A percentile compares a stretch with the other conserved stretches of the same genome.
Conservation (phyloP, 2,113 vertebrate genomes). For the Sprattus sprattus region DNA sequence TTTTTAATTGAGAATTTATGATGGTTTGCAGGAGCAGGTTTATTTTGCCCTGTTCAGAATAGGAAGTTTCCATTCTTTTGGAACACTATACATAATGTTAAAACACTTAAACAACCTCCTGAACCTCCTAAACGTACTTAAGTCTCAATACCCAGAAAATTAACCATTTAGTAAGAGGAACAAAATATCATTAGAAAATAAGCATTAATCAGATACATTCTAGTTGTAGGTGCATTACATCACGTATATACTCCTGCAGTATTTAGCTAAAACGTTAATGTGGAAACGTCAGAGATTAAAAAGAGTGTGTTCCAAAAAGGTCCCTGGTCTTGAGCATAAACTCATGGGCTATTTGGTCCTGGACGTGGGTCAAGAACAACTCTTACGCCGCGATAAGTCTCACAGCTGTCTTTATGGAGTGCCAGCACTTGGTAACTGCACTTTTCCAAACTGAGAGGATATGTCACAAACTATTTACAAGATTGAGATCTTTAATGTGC, state of each 20-base stretch:
- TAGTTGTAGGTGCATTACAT: not conserved
- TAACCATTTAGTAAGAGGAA: not conserved
- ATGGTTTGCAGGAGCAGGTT: not conserved
- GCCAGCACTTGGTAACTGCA: conserved; percentile 46
- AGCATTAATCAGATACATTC: not conserved
- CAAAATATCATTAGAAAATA: not conserved
- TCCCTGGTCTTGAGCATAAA: conserved; percentile 51
- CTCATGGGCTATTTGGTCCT: conserved; percentile 52
- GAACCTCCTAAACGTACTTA: too few species aligned
- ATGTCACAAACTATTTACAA: conserved; percentile 37
- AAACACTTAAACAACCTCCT: not conserved
- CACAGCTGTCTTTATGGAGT: conserved; percentile 56
- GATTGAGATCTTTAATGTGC: conserved; percentile 35
- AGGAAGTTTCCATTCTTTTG: not conserved
- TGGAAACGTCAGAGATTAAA: not conserved
- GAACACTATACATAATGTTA: not conserved
- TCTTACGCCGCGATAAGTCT: conserved; percentile 50
- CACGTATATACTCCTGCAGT: not conserved
- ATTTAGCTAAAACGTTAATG: not conserved
- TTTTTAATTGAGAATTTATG: not conserved
- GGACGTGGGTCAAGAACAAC: conserved; percentile 61
- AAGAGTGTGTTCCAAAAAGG: conserved; percentile 22
- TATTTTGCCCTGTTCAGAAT: not conserved
- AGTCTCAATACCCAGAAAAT: too few species aligned
- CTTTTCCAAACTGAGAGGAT: conserved; percentile 27